These are phyloP conservation scores for Abrostola tripartita DNA, from an alignment of 2,888 invertebrate genomes.

Conservation along the genomic window DNA sequence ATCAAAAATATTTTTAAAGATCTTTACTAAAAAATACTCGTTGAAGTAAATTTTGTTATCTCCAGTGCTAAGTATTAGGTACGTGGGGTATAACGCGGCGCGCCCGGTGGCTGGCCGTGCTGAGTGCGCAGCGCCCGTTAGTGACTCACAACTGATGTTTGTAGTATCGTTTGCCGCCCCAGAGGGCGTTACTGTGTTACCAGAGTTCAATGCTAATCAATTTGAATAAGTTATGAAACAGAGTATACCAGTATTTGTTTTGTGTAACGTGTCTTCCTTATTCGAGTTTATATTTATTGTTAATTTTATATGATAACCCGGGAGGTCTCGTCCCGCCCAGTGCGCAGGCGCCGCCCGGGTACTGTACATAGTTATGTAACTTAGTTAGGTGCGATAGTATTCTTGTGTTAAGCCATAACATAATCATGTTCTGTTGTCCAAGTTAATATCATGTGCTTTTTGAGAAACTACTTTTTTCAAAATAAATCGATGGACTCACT, in stretches of 20 bases:
- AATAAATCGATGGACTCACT: slow-evolving; percentile 78
- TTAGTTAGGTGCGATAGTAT: slow-evolving; percentile 45
- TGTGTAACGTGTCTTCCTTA: slow-evolving; percentile 48
- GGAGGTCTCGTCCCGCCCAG: not conserved
- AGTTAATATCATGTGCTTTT: slow-evolving; percentile 70
- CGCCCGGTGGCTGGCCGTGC: not conserved
- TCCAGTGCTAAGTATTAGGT: slow-evolving; percentile 25
- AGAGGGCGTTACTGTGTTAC: slow-evolving; percentile 26
- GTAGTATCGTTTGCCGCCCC: not conserved
- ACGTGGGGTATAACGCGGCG: slow-evolving; percentile 19
- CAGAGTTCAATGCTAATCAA: slow-evolving; percentile 49
- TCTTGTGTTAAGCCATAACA: slow-evolving; percentile 62
- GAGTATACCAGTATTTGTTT: slow-evolving; percentile 6
- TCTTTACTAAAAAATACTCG: slow-evolving; percentile 36
- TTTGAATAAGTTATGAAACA: slow-evolving; percentile 25
- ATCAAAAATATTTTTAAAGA: slow-evolving; percentile 53
- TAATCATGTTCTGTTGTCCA: slow-evolving; percentile 68
- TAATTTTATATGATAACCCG: slow-evolving; percentile 21
- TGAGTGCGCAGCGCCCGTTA: too few species aligned
- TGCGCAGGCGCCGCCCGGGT: slow-evolving; percentile 1
- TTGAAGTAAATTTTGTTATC: slow-evolving; percentile 45
- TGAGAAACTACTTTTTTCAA: slow-evolving; percentile 70
- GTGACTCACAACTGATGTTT: not conserved
- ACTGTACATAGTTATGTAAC: slow-evolving; percentile 54
- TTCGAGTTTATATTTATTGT: slow-evolving; percentile 44